A percentile compares a stretch with the other conserved stretches of the same genome.
Evolutionary conservation across 2,797 vertebrate genomes (phyloP).

Genomic region (Myripristis murdjan): DNA sequence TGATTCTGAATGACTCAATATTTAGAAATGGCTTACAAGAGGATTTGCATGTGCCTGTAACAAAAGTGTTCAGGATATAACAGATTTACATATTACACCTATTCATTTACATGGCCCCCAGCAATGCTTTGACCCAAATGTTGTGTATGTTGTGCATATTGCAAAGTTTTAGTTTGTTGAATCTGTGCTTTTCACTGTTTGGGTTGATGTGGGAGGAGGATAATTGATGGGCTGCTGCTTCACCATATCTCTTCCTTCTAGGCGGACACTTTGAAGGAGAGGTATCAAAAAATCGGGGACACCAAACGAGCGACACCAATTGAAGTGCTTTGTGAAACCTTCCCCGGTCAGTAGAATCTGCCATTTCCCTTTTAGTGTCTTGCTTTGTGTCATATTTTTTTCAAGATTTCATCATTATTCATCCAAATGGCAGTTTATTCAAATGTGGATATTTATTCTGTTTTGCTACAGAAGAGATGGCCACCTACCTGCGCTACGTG

Average conservation of each 20-base stretch:
- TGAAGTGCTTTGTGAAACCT: constrained; percentile 97
- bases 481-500: constrained; percentile 97
- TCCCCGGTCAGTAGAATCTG: constrained; percentile 89
- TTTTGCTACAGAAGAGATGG: constrained; percentile 93
- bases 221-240: neutral
- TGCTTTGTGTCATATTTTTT: neutral
- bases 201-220: neutral
- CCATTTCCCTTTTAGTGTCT: neutral
- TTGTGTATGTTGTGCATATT: neutral
- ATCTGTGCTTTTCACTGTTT: neutral
- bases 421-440: neutral
- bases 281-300: constrained; percentile 98
- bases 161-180: neutral
- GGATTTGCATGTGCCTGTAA: constrained; percentile 2
- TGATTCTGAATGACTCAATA: neutral
- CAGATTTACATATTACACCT: constrained; percentile 17
- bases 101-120: neutral
- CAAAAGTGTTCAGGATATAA: neutral
- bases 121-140: constrained; percentile 1
- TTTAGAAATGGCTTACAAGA: constrained; percentile 1
- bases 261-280: constrained; percentile 97
- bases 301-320: constrained; percentile 96
- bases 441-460: constrained; percentile 16
- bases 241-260: constrained; percentile 57
- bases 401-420: neutral